Evolutionary conservation across 1,140 invertebrate species (phyloP), one percentile per base, ranked within the genome.

Genomic region (Papilio xuthus): DNA sequence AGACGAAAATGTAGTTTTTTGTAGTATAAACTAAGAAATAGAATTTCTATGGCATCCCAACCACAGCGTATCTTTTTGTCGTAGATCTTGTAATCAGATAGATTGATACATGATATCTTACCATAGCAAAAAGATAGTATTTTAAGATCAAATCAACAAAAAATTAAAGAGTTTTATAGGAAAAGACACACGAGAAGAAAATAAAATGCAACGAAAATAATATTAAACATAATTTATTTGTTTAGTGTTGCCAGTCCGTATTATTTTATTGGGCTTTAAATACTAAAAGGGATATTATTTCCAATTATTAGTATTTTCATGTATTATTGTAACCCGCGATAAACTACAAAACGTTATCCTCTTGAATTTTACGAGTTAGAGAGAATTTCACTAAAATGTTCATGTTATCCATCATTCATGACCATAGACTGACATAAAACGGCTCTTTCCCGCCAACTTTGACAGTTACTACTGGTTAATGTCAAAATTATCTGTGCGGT

Each of bases 391-490:
- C 37, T 23, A 67, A 77, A 56, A 47, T 70, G 60, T 76, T 53
- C 18, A 47, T 18, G 81, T 81, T 87, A 90, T 90, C 87, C 84
- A 88, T 92, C 89, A 91, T 80, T 78, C 56, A 28, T 71, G 73
- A 73, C 77, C 70, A 83, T 89, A 85, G 90, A 86, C 83, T 90
- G 89, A 92, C 89, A 91, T 88, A 89, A 91, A 93, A 91, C 89
- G 87, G 81, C 74, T 78, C 75, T 81, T 85, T 88, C 85, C 86
- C 86, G 83, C 85, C 79, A 84, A 87, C 80, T 72, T 37, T 88
- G 90, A 92, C 90, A 89, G 90, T 87, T 91, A 89, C 88, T 89
- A 83, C 90, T 93, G 92, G 85, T 90, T 90, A 88, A 91, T 87
- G 92, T 93, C 92, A 92, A 90, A 92, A 92, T 93, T 93, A 92